phyloP scores from a whole-genome alignment of 2,888 invertebrate species.

The Petrophora chlorosata region DNA sequence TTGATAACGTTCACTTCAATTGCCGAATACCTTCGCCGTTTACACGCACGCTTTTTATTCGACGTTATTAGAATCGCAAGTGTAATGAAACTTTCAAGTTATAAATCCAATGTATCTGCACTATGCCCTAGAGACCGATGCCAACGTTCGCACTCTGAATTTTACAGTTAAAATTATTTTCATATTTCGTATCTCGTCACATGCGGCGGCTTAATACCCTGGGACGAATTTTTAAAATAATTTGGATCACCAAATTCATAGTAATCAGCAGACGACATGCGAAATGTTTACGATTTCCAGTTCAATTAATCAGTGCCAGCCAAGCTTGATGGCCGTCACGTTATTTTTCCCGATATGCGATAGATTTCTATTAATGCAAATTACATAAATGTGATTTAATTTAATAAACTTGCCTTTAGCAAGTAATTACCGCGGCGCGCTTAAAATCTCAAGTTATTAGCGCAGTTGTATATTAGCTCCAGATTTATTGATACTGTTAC shows the following conservation, averaged over 20 bases:
- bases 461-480: constrained; percentile 36
- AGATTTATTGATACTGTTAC: constrained; percentile 45
- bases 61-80: constrained; percentile 29
- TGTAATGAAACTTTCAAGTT: constrained; percentile 22
- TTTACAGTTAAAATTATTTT: constrained; percentile 36
- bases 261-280: constrained; percentile 35
- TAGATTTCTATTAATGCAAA: constrained; percentile 26
- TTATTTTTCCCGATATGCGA: constrained; percentile 10
- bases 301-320: constrained; percentile 50
- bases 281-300: constrained; percentile 43
- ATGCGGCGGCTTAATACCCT: constrained; percentile 33
- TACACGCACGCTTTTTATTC: constrained; percentile 18
- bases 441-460: constrained; percentile 36
- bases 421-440: constrained; percentile 38
- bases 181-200: constrained; percentile 34
- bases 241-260: constrained; percentile 29
- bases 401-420: no score
- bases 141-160: constrained; percentile 31
- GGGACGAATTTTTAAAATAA: constrained; percentile 32
- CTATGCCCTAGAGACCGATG: constrained; percentile 26
- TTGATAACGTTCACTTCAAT: constrained; percentile 20
- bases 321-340: constrained; percentile 1
- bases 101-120: constrained; percentile 6
- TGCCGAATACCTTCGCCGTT: constrained; percentile 18
- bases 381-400: constrained; percentile 39